Evolutionary conservation across 2,888 invertebrate species (phyloP).

Genomic region (Erebia ligea): DNA sequence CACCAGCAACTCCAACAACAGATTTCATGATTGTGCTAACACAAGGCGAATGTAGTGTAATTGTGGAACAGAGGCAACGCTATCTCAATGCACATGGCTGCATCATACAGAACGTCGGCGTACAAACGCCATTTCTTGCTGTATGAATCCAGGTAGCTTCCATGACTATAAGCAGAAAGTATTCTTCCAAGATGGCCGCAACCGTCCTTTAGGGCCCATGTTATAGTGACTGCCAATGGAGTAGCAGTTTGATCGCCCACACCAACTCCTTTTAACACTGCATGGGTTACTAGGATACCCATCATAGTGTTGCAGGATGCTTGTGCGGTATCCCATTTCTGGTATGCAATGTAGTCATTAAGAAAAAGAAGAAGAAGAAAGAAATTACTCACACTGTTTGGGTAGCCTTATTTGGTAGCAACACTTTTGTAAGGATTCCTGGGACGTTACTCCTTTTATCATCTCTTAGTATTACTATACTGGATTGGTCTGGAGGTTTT

Average conservation of each 20-base stretch:
- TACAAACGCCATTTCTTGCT: constrained; percentile 98
- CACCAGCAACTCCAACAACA: constrained; percentile 95
- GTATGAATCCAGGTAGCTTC: constrained; percentile 92
- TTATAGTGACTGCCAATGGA: constrained; percentile 95
- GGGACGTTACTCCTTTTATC: constrained; percentile 43
- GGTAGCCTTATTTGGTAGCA: constrained; percentile 96
- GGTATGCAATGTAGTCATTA: constrained; percentile 94
- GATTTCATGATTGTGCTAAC: constrained; percentile 90
- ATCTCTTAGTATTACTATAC: constrained; percentile 52
- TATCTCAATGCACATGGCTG: too few relatives aligned
- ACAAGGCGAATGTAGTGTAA: too few relatives aligned
- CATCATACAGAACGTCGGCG: constrained; percentile 97
- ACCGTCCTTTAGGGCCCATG: constrained; percentile 97
- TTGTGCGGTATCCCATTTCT: too few relatives aligned
- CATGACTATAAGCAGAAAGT: constrained; percentile 94
- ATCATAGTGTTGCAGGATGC: too few relatives aligned
- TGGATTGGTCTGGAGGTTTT: constrained; percentile 60
- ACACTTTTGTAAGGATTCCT: constrained; percentile 78
- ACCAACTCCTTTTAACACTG: too few relatives aligned
- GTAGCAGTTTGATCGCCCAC: constrained; percentile 95
- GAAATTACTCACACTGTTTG: constrained; percentile 94
- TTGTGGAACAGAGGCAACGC: too few relatives aligned
- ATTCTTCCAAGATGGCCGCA: constrained; percentile 95
- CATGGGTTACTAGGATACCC: too few relatives aligned
- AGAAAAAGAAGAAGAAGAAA: too few relatives aligned